Evolutionary conservation across 35 echinoderm and acorn worm genomes (phyloP).

Genomic region (Stichopus chloronotus): DNA sequence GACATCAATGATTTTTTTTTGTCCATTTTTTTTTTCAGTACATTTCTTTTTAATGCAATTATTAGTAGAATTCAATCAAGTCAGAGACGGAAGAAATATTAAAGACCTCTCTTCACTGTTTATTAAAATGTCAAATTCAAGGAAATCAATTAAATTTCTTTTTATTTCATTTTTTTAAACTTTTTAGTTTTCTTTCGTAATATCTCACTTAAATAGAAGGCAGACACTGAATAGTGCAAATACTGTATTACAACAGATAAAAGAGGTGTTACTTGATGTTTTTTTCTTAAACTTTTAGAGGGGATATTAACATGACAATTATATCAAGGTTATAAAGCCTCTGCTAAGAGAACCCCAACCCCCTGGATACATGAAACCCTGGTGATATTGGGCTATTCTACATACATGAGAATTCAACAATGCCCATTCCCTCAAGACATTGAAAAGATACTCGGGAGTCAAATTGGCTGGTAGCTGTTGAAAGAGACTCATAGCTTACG

Average conservation of each 20-base stretch:
- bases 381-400: too few species aligned
- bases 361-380: background rate
- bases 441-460: too few species aligned
- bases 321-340: slow-evolving; percentile 10
- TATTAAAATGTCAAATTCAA: background rate
- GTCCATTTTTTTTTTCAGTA: background rate
- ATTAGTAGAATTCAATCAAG: slow-evolving; percentile 8
- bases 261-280: background rate
- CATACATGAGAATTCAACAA: too few species aligned
- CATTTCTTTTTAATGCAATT: background rate
- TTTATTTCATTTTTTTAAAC: background rate
- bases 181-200: too few species aligned
- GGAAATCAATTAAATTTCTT: background rate
- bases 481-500: too few species aligned
- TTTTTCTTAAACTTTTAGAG: background rate
- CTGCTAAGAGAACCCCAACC: background rate
- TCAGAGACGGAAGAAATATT: background rate
- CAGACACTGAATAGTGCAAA: slow-evolving; percentile 16
- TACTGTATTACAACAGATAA: background rate
- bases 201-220: background rate
- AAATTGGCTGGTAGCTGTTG: too few species aligned
- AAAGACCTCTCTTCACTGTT: background rate
- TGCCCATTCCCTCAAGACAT: too few species aligned
- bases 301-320: background rate
- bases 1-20: slow-evolving; percentile 28